Evolutionary conservation across 2,888 invertebrate species (phyloP), one percentile per base, ranked within the genome.

Genomic region (Leuctra nigra): DNA sequence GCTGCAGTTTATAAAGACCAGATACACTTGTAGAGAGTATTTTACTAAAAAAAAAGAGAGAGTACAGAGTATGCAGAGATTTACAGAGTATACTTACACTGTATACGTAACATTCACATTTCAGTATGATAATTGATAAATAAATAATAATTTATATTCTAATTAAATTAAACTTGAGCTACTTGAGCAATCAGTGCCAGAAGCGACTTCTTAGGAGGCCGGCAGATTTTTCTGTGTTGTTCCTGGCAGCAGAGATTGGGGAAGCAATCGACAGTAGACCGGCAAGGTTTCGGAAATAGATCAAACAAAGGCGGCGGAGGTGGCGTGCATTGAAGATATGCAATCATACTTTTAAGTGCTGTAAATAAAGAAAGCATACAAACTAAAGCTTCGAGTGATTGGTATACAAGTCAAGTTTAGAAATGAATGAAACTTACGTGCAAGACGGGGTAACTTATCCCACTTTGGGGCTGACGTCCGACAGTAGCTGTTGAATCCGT

Each of bases 191-290:
- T 73, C 55, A 86, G 68, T 0, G 84, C 78, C 20, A 87, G 70
- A 1, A 88, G 68, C 13, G 87, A 87, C 63, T 83, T 79, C 67
- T 82, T 84, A 29, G 87, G 85, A 6, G 87, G 86, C 46, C 87
- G 76, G 66, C 88, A 88, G 64, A 81, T 79, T 63, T 82, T 82
- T 64, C 79, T 78, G 3, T 84, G 84, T 41, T 81, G 80, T 70
- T 88, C 88, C 63, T 87, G 87, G 61, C 88, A 88, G 68, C 87
- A 88, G 58, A 88, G 74, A 71, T 87, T 87, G 6, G 88, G 87
- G 69, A 87, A 86, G 68, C 88, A 88, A 69, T 87, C 87, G 2
- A 86, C 74, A 13, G 82, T 82, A 4, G 81, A 82, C 60, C 79
- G 79, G 68, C 88, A 88, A 23, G 78, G 72, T 66, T 83, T 84